Evolutionary conservation across 2,797 vertebrate genomes (phyloP), one percentile per base, ranked within the genome.

Genomic region (Ficedula albicollis): DNA sequence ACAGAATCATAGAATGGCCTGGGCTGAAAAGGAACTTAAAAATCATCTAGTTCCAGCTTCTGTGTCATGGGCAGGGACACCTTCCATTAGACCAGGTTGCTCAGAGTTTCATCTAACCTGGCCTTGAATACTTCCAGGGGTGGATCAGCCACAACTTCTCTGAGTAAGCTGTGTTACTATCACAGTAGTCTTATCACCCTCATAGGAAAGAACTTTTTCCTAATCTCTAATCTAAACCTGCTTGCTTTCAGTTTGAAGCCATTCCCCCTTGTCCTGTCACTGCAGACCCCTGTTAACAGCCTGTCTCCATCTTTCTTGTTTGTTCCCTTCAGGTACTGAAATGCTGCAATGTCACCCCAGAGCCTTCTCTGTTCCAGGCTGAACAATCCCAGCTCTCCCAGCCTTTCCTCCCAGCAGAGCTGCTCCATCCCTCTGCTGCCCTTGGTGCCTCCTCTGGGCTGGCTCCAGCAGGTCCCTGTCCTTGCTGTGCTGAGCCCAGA

Each of bases 341-440:
- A 49, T 18, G 19, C 2, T 3, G 0, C 34, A 41, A 0, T 14
- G 7, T 55, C 19, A 48, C 22, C 2, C 9, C 5, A 14, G 2
- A 75, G 15, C 22, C 3, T 60, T 34, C 10, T 4, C 9, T 43
- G 2, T 0, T 36, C 27, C 22, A 62, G 1, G 1, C 26, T 9
- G 15, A 48, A 25, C 7, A 62, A 1, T 1, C 9, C 4, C 39
- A 41, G 0, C 1, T 67, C 26, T 54, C 60, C 60, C 46, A 60
- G 54, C 8, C 39, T 68, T 36, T 22, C 21, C 34, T 36, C 48
- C 2, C 0, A 48, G 62, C 15, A 74, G 69, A 81, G 30, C 8
- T 67, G 39, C 29, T 46, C 60, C 69, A 48, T 20, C 26, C 54
- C 48, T 48, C 18, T 74, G 34, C 32, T 60, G 4, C 2, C 3